These are phyloP conservation scores for Luidia sarsii DNA, from an alignment of 53 echinoderm and acorn worm genomes.

Conservation along the genomic window DNA sequence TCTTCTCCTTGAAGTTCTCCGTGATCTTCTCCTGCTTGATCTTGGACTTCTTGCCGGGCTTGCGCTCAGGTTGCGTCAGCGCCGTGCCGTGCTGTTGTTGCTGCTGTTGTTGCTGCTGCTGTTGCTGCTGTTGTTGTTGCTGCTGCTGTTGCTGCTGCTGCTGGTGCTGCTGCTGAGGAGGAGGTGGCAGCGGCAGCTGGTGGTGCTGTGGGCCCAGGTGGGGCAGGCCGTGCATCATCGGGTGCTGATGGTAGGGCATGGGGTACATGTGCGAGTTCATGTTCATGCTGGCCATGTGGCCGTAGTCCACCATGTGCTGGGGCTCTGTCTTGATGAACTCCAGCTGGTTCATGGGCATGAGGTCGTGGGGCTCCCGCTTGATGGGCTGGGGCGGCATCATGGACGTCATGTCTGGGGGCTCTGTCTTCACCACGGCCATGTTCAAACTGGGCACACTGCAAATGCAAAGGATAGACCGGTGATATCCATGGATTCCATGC, in stretches of 20 bases:
- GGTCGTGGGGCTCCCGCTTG: slow-evolving; percentile 44
- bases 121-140: slow-evolving; percentile 61
- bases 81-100: slow-evolving; percentile 37
- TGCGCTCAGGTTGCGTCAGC: slow-evolving; percentile 42
- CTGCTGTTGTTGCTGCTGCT: slow-evolving; percentile 56
- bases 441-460: slow-evolving; percentile 35
- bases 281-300: slow-evolving; percentile 34
- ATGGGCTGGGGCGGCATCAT: slow-evolving; percentile 45
- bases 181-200: too few species aligned
- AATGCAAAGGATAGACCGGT: not conserved
- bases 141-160: slow-evolving; percentile 64
- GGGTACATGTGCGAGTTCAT: slow-evolving; percentile 55
- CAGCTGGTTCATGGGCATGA: slow-evolving; percentile 39
- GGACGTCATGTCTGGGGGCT: slow-evolving; percentile 30
- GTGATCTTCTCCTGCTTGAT: slow-evolving; percentile 91
- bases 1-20: slow-evolving; percentile 93
- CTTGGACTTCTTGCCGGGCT: slow-evolving; percentile 70
- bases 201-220: slow-evolving; percentile 51
- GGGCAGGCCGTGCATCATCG: slow-evolving; percentile 46
- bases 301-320: slow-evolving; percentile 43
- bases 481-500: not conserved
- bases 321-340: slow-evolving; percentile 53
- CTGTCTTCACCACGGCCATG: slow-evolving; percentile 37
- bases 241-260: slow-evolving; percentile 40
- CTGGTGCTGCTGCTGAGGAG: too few species aligned